phyloP scores from a whole-genome alignment of 2,113 vertebrate genomes.

The Sprattus sprattus region DNA sequence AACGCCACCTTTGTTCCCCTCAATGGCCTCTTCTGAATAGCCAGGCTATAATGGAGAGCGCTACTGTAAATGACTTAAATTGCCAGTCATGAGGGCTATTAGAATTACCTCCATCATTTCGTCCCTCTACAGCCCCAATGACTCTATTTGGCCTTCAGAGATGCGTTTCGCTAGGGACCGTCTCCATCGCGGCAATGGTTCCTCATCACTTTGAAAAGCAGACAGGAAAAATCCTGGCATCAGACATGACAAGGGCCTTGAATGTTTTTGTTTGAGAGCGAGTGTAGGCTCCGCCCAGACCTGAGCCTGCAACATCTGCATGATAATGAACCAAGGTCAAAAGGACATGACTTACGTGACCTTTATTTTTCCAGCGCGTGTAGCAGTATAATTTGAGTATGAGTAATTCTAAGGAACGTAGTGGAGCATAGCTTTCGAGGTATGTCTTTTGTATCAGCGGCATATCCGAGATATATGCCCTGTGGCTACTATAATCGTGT shows the following conservation, averaged over 20 bases:
- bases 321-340: constrained; percentile 28
- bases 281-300: not conserved
- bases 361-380: constrained; percentile 17
- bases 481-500: not conserved
- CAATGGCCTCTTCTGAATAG: constrained; percentile 18
- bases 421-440: not conserved
- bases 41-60: not conserved
- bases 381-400: constrained; percentile 11
- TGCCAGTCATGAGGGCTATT: not conserved
- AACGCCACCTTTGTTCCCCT: constrained; percentile 30
- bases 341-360: constrained; percentile 17
- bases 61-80: constrained; percentile 4
- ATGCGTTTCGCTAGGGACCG: not conserved
- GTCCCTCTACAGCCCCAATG: not conserved
- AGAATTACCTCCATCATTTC: constrained; percentile 5
- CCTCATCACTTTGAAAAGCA: not conserved
- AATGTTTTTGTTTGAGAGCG: not conserved
- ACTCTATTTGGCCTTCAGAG: not conserved
- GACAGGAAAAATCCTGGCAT: not conserved
- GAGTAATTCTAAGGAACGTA: not conserved
- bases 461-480: not conserved
- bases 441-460: not conserved
- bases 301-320: constrained; percentile 11
- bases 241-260: not conserved
- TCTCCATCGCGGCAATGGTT: not conserved